Base-by-base conservation (phyloP, 2,888 invertebrate species). In the Epiperipatus broadwayi region DNA sequence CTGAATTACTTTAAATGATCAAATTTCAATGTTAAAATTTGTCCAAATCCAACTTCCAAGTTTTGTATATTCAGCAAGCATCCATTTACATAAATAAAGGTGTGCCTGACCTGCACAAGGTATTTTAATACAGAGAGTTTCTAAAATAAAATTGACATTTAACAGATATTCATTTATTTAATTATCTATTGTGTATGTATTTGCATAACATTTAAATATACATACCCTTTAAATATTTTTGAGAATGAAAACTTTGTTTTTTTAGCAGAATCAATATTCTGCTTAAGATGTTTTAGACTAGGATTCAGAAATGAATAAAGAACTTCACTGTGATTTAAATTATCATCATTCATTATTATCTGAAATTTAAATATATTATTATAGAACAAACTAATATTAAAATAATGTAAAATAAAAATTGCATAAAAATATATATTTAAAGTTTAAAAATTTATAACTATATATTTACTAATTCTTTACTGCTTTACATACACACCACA, bases 231-330 rank as follows among this genome's bases (percentile, higher is more conserved):
- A 53, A 85, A 80, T 42, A 85, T 65, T 0, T 79, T 81, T 4
- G 79, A 73, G 45, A 85, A 70, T 2, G 80, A 84, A 60, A 85
- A 84, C 53, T 78, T 75, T 7, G 76, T 74, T 59, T 81, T 84
- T 61, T 83, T 83, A 44, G 78, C 78, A 49, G 75, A 71, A 30
- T 75, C 74, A 12, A 50, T 44, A 4, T 52, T 49, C 37, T 54
- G 77, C 57, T 83, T 81, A 46, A 85, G 65, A 59, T 80, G 80
- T 54, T 84, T 83, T 1, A 84, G 81, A 57, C 80, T 83, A 3
- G 84, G 84, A 56, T 83, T 81, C n/a, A 87, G 67, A 61, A 87
- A 87, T 43, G 79, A 73, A 55, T 84, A 87, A 46, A 87, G 68
- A 37, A 80, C 78, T 63, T 87, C 85, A 55, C 83, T 78, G 63